These are phyloP conservation scores for Lasioglossum pauxillum DNA, from an alignment of 2,888 invertebrate species.

Conservation along the genomic window DNA sequence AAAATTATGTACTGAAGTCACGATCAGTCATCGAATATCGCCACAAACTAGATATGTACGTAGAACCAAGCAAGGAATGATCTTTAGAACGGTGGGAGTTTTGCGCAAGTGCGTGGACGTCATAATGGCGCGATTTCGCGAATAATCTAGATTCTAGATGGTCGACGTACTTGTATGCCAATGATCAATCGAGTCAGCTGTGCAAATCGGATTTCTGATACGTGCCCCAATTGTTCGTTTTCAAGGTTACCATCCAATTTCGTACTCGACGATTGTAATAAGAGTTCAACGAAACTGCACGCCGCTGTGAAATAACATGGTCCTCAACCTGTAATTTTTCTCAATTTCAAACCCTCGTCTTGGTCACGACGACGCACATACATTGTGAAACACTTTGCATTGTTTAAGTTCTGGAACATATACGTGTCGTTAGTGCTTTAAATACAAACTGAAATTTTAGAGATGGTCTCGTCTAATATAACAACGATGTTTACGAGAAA, in stretches of 20 bases:
- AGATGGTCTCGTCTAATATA: too few relatives aligned
- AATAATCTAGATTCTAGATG: conserved; percentile 48
- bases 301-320: not conserved
- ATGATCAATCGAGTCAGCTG: conserved; percentile 12
- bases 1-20: conserved; percentile 17
- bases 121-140: conserved; percentile 53
- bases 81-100: conserved; percentile 49
- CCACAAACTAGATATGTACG: not conserved
- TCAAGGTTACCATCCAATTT: not conserved
- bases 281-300: not conserved
- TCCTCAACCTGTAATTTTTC: conserved; percentile 19
- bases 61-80: conserved; percentile 37
- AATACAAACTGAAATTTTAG: not conserved
- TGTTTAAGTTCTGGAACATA: conserved; percentile 15
- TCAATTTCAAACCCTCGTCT: conserved; percentile 2
- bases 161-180: conserved; percentile 8
- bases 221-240: not conserved
- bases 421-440: not conserved
- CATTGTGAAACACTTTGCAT: conserved; percentile 8
- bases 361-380: not conserved
- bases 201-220: conserved; percentile 16
- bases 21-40: conserved; percentile 7
- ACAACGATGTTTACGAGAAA: not conserved
- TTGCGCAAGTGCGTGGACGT: conserved; percentile 70
- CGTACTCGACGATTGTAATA: not conserved